Evolutionary conservation across 2,888 invertebrate species (phyloP).

Genomic region (Myopa tessellatipennis): DNA sequence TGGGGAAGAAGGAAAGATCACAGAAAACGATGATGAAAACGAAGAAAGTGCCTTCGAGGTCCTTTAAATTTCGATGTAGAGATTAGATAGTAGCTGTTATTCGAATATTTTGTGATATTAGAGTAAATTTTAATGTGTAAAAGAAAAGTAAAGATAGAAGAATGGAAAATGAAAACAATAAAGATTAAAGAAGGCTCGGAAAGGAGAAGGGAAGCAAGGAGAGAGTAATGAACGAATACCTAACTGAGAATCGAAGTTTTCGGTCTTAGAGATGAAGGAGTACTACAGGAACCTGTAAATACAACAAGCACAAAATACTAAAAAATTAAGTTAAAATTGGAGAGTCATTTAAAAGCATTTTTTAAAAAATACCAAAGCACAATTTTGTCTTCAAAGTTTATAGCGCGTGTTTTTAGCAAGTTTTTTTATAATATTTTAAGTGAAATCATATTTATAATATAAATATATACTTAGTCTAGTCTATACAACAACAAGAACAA

Average conservation of each 20-base stretch:
- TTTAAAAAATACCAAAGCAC: slow-evolving; percentile 40
- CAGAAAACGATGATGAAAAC: background rate
- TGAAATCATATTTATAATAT: slow-evolving; percentile 19
- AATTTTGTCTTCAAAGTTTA: slow-evolving; percentile 24
- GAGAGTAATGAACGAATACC: background rate
- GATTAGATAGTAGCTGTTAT: slow-evolving; percentile 26
- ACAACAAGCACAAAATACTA: background rate
- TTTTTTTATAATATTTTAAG: slow-evolving; percentile 22
- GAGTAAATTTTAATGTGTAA: slow-evolving; percentile 24
- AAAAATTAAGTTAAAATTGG: slow-evolving; percentile 8
- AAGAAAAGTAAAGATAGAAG: background rate
- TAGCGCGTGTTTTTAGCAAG: slow-evolving; percentile 9
- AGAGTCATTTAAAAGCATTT: background rate
- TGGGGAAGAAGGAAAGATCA: background rate
- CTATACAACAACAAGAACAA: slow-evolving; percentile 27
- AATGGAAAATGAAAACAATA: too few species aligned
- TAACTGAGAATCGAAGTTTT: background rate
- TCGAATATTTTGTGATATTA: slow-evolving; percentile 41
- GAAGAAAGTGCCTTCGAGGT: background rate
- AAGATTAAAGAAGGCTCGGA: slow-evolving; percentile 8
- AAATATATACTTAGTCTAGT: slow-evolving; percentile 32
- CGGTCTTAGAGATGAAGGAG: background rate
- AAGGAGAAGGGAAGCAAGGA: background rate
- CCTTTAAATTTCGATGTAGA: slow-evolving; percentile 1
- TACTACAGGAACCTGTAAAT: background rate